Evolutionary conservation across 1,140 invertebrate species (phyloP), one percentile per base, ranked within the genome.

Genomic region (Drosophila repleta): DNA sequence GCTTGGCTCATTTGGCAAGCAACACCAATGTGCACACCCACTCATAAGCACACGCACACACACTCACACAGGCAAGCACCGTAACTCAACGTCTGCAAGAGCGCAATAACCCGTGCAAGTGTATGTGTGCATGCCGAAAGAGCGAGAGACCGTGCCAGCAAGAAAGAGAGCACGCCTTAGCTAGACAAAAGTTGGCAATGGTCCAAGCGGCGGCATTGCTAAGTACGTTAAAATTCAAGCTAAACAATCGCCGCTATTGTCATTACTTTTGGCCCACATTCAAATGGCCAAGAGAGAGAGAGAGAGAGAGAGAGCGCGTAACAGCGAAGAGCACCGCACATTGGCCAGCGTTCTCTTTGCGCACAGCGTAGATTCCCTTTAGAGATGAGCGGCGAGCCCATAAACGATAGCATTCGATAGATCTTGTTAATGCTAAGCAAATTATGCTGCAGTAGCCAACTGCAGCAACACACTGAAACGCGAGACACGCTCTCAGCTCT

Each of bases 211-310:
- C 45, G 53, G 45, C 35, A 56, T 37, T 61, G 58, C 63, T 62
- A 70, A 57, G 41, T 62, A 76, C 74, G 72, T 79, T 76, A 53
- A 64, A 79, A 72, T 53, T 48, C 70, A 73, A 68, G 65, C 65
- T 60, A 63, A 77, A 82, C 79, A 82, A 82, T 79, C 81, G 82
- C 69, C 69, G 78, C 82, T 87, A 78, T 85, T 87, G 78, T 87
- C 74, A 82, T 88, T 87, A 88, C 79, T 87, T 87, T 87, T 87
- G 83, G 83, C 82, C 82, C 82, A 87, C 68, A 87, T 87, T 81
- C 69, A 77, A 81, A 78, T 49, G 66, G 45, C 52, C 52, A 74
- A 67, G 53, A 64, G 37, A 26, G 51, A 26, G 24, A 29, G 29
- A 29, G n/a, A n/a, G n/a, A 67, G 53, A 64, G 37, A 26, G 51